These are phyloP conservation scores for Tursiops truncatus DNA, from an alignment of 2,113 vertebrate species.

Conservation along the genomic window DNA sequence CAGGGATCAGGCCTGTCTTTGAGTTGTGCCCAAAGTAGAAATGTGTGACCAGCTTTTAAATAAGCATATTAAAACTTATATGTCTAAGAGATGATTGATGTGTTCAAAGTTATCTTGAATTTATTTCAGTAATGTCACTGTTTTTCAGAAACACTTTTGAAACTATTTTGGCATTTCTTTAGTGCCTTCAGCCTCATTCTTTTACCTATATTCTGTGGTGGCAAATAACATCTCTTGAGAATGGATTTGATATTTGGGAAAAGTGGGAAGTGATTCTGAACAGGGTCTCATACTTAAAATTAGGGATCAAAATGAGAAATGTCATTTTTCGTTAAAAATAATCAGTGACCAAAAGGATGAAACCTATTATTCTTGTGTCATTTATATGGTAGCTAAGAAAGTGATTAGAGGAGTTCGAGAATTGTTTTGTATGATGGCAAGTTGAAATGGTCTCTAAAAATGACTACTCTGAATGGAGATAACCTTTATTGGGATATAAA, in stretches of 20 bases:
- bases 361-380: background rate
- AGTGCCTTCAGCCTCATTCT: background rate
- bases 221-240: slow-evolving; percentile 28
- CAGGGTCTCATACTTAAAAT: background rate
- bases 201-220: background rate
- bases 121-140: slow-evolving; percentile 38
- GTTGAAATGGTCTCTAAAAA: slow-evolving; percentile 12
- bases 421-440: background rate
- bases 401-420: background rate
- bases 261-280: slow-evolving; percentile 22
- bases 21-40: slow-evolving; percentile 4
- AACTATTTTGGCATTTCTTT: background rate
- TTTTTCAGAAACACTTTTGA: slow-evolving; percentile 14
- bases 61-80: background rate
- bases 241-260: slow-evolving; percentile 19
- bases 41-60: slow-evolving; percentile 39
- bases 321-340: slow-evolving; percentile 42
- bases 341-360: background rate
- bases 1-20: background rate
- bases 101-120: slow-evolving; percentile 32
- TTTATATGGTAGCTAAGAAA: slow-evolving; percentile 32
- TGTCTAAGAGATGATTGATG: background rate
- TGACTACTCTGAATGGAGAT: background rate
- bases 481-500: slow-evolving; percentile 28
- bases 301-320: slow-evolving; percentile 8